A percentile compares a stretch with the other conserved stretches of the same genome.
phyloP scores from a whole-genome alignment of 2,888 invertebrate genomes.

The Petrophora chlorosata region DNA sequence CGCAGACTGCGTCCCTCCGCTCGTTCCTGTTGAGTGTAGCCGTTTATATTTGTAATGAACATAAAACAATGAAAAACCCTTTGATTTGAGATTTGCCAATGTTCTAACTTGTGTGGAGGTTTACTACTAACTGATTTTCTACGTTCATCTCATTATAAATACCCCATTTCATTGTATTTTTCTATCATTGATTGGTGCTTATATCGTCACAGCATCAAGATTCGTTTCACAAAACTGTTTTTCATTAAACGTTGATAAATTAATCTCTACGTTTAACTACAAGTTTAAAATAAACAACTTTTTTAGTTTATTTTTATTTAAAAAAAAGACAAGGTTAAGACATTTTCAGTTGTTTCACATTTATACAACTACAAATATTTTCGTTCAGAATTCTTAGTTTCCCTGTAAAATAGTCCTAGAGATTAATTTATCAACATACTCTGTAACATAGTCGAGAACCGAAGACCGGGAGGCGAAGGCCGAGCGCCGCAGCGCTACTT shows the following conservation, averaged over 20 bases:
- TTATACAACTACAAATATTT: too few relatives aligned
- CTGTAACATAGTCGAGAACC: constrained; percentile 26
- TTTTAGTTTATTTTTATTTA: too few relatives aligned
- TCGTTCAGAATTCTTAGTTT: too few relatives aligned
- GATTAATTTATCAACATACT: constrained; percentile 16
- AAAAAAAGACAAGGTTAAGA: not conserved
- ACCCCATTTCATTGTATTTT: constrained; percentile 1
- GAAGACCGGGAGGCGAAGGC: constrained; percentile 28
- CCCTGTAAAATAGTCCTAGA: too few relatives aligned
- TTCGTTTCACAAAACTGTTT: not conserved
- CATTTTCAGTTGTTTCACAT: too few relatives aligned
- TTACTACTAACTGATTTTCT: constrained; percentile 12
- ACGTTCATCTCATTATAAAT: constrained; percentile 8
- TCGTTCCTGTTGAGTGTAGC: too few relatives aligned
- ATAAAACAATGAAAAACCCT: too few relatives aligned
- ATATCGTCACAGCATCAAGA: not conserved
- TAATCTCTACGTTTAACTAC: not conserved
- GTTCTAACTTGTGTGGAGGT: constrained; percentile 11
- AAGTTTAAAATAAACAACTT: too few relatives aligned
- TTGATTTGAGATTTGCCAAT: not conserved
- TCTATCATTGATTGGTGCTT: not conserved
- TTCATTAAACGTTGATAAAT: constrained; percentile 1
- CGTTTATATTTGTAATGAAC: too few relatives aligned
- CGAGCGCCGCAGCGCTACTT: constrained; percentile 34
- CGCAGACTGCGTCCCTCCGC: too few relatives aligned